These are phyloP conservation scores for Okapia johnstoni DNA, from an alignment of 2,113 vertebrate species.

Conservation along the genomic window DNA sequence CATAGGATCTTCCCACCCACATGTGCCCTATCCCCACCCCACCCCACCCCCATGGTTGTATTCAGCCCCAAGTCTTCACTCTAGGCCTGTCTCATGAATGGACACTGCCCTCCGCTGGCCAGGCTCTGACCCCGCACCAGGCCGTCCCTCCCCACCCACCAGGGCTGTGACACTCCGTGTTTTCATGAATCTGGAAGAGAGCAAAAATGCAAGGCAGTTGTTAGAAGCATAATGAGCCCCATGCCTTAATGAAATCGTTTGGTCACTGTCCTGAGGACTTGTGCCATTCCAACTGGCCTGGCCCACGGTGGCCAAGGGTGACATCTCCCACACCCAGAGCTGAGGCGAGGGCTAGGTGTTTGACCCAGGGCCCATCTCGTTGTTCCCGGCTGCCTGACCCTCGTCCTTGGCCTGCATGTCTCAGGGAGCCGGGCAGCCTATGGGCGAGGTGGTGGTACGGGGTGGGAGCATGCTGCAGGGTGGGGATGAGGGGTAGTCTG, in stretches of 20 bases:
- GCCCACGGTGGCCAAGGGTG: background rate
- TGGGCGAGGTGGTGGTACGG: background rate
- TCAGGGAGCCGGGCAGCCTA: background rate
- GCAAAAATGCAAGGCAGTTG: background rate
- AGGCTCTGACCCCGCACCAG: background rate
- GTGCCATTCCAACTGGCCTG: background rate
- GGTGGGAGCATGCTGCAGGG: background rate
- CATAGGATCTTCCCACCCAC: accelerated
- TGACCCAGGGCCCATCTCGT: accelerated
- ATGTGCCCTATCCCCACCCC: accelerated
- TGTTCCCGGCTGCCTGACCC: background rate
- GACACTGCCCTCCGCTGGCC: background rate
- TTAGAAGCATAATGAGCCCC: background rate
- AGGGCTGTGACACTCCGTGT: background rate
- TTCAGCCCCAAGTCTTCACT: too few species aligned
- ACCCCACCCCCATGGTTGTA: background rate
- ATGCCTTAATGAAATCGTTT: accelerated
- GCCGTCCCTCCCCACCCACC: background rate
- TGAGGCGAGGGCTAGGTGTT: background rate
- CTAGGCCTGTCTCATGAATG: background rate
- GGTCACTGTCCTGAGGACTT: background rate
- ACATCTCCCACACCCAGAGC: too few species aligned
- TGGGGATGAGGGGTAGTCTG: background rate
- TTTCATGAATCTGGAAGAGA: background rate
- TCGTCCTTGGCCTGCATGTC: accelerated